phyloP scores from a whole-genome alignment of 2,797 vertebrate genomes.

The Sebastes jordani region DNA sequence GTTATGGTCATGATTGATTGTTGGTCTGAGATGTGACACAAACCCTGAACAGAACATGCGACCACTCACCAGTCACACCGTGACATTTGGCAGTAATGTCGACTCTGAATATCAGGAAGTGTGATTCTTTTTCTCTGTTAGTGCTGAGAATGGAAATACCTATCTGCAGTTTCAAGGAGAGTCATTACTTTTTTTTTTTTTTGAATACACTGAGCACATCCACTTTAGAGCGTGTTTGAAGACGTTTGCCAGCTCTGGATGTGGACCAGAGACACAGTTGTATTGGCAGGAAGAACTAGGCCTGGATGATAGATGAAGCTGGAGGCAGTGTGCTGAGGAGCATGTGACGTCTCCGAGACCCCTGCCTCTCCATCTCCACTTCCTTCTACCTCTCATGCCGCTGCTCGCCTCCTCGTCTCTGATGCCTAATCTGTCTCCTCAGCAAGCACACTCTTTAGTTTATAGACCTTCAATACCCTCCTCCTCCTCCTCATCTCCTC shows the following conservation, averaged over 20 bases:
- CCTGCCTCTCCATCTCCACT: constrained; percentile 55
- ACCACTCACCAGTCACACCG: neutral
- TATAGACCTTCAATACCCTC: constrained; percentile 16
- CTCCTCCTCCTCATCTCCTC: neutral
- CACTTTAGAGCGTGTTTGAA: constrained; percentile 49
- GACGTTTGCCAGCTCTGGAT: constrained; percentile 50
- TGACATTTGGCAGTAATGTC: neutral
- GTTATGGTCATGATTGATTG: neutral
- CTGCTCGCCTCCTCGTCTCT: constrained; percentile 46
- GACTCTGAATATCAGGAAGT: neutral
- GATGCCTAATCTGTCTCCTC: constrained; percentile 61
- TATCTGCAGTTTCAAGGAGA: constrained; percentile 43
- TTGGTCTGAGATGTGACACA: neutral
- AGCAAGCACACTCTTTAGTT: constrained; percentile 48
- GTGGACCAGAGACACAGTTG: constrained; percentile 51
- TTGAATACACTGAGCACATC: constrained; percentile 43
- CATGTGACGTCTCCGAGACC: constrained; percentile 53
- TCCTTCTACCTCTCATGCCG: constrained; percentile 45
- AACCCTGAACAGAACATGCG: neutral
- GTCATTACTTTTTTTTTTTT: constrained; percentile 25
- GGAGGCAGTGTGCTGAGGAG: constrained; percentile 55
- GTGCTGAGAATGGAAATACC: constrained; percentile 21
- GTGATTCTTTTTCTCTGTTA: neutral
- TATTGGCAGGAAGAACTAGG: constrained; percentile 56
- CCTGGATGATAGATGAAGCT: constrained; percentile 70